A percentile compares a stretch with the other conserved stretches of the same genome.
Evolutionary conservation across 2,888 invertebrate species (phyloP).

Genomic region (Malacosoma neustria): DNA sequence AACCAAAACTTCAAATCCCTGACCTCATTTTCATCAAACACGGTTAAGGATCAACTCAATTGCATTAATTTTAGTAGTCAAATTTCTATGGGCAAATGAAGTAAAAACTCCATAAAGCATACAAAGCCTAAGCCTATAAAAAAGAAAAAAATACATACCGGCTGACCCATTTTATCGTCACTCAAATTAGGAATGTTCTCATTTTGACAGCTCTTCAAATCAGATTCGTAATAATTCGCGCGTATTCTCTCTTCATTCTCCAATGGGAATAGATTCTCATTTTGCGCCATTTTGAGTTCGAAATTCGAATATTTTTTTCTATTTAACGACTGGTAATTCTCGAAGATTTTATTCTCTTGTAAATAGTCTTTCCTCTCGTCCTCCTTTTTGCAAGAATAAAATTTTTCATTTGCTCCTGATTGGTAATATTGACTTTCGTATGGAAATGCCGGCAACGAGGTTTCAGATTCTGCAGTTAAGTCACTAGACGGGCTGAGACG

Average conservation of each 20-base stretch:
- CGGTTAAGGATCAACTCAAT: too few species aligned
- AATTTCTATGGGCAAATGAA: too few species aligned
- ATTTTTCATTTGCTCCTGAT: slow-evolving; percentile 52
- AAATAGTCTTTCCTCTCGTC: slow-evolving; percentile 45
- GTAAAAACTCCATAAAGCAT: too few species aligned
- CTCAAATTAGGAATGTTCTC: slow-evolving; percentile 48
- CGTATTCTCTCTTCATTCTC: slow-evolving; percentile 53
- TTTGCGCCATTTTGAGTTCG: slow-evolving; percentile 59
- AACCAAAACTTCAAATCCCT: too few species aligned
- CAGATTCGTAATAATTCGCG: slow-evolving; percentile 45
- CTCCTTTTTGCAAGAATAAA: slow-evolving; percentile 55
- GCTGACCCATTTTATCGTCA: slow-evolving; percentile 45
- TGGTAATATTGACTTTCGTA: slow-evolving; percentile 59
- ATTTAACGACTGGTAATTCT: slow-evolving; percentile 47
- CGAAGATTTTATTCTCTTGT: slow-evolving; percentile 57
- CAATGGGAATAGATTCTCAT: slow-evolving; percentile 52
- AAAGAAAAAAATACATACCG: slow-evolving; percentile 8
- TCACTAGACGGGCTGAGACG: slow-evolving; percentile 63
- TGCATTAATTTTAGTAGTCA: too few species aligned
- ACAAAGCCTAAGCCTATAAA: too few species aligned
- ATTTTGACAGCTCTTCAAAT: slow-evolving; percentile 54
- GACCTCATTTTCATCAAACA: too few species aligned
- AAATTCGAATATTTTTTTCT: slow-evolving; percentile 64
- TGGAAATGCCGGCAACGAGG: slow-evolving; percentile 53
- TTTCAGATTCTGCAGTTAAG: slow-evolving; percentile 61